phyloP scores from a whole-genome alignment of 2,113 vertebrate species.

The Rhea pennata region DNA sequence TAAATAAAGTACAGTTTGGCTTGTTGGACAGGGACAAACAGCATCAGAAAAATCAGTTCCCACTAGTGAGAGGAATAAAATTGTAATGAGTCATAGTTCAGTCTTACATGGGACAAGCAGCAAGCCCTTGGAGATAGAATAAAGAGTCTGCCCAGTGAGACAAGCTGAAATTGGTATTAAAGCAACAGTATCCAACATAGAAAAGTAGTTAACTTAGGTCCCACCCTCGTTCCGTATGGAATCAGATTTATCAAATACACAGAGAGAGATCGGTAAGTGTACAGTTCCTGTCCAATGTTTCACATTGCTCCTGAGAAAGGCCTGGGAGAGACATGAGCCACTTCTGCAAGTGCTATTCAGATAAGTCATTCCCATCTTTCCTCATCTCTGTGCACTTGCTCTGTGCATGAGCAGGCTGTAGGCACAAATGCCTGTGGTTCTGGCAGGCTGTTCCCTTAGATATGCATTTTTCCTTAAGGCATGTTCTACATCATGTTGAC shows the following conservation, averaged over 20 bases:
- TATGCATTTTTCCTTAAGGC: not conserved
- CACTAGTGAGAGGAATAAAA: not conserved
- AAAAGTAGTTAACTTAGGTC: not conserved
- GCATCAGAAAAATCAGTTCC: not conserved
- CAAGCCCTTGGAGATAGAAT: not conserved
- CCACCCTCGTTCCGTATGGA: not conserved
- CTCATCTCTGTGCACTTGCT: not conserved
- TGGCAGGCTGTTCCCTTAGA: not conserved
- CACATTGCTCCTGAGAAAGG: not conserved
- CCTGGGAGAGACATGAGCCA: not conserved
- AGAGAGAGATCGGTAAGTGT: not conserved
- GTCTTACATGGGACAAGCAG: not conserved
- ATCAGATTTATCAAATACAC: not conserved
- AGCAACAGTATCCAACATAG: not conserved
- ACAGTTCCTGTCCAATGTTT: not conserved
- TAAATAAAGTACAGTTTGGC: not conserved
- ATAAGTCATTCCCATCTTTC: not conserved
- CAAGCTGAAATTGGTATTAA: rapidly evolving
- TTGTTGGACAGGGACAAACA: not conserved
- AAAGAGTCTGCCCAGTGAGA: not conserved
- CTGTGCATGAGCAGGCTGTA: too few relatives aligned
- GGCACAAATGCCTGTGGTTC: rapidly evolving
- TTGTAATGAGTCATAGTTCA: not conserved
- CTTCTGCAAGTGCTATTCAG: not conserved
- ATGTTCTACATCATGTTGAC: not conserved